These are phyloP conservation scores for Octonoba sinensis DNA, from an alignment of 2,888 invertebrate genomes.

Conservation along the genomic window DNA sequence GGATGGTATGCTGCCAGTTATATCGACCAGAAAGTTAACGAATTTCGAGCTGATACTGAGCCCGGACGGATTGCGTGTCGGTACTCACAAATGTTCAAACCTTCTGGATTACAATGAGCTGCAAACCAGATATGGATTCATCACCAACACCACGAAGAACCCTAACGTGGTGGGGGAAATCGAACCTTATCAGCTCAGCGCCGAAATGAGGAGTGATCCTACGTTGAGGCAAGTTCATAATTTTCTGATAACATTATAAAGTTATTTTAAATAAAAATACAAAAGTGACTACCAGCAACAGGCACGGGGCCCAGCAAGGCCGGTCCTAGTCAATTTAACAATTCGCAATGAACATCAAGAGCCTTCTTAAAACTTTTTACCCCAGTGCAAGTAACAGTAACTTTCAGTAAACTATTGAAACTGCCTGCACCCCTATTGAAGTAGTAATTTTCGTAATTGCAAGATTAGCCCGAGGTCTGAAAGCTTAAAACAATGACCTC, in stretches of 20 bases:
- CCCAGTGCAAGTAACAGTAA: too few species aligned
- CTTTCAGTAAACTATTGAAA: too few species aligned
- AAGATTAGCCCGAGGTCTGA: too few species aligned
- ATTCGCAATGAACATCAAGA: too few species aligned
- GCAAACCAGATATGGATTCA: slow-evolving; percentile 68
- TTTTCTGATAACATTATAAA: neutral
- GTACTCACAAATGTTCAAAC: slow-evolving; percentile 71
- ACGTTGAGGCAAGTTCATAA: slow-evolving; percentile 58
- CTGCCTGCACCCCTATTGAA: too few species aligned
- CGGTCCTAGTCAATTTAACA: too few species aligned
- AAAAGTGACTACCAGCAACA: too few species aligned
- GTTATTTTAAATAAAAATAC: neutral
- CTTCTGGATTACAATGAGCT: slow-evolving; percentile 69
- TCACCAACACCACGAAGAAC: slow-evolving; percentile 69
- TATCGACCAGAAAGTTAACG: slow-evolving; percentile 70
- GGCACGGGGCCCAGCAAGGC: neutral
- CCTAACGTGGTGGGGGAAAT: slow-evolving; percentile 68
- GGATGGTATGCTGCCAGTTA: slow-evolving; percentile 71
- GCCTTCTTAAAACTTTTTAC: too few species aligned
- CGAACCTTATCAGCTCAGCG: slow-evolving; percentile 70
- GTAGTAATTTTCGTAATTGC: too few species aligned
- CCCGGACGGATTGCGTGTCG: slow-evolving; percentile 69
- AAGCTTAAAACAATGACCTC: too few species aligned
- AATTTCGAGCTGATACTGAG: slow-evolving; percentile 71
- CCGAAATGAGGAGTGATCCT: slow-evolving; percentile 66